Evolutionary conservation across 2,888 invertebrate species (phyloP).

Genomic region (Ormyrus thymus): DNA sequence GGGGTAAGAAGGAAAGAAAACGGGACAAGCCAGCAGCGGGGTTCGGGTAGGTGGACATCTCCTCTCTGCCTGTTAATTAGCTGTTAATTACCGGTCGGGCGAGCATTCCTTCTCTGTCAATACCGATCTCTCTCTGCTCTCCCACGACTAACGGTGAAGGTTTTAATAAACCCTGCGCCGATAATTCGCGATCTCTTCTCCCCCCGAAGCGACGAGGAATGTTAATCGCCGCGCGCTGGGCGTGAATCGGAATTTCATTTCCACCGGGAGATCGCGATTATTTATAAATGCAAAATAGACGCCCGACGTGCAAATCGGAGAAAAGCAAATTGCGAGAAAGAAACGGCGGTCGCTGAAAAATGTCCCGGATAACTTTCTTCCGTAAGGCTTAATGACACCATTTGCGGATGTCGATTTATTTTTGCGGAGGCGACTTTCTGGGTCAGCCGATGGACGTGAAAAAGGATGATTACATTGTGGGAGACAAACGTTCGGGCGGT

Average conservation of each 20-base stretch:
- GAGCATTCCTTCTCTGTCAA: conserved; percentile 42
- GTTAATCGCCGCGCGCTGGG: conserved; percentile 60
- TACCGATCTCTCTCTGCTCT: conserved; percentile 29
- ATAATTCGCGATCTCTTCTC: conserved; percentile 56
- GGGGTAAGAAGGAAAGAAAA: conserved; percentile 4
- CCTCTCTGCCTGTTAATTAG: conserved; percentile 53
- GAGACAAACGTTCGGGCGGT: neutral
- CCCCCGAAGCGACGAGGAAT: conserved; percentile 63
- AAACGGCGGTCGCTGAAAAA: conserved; percentile 39
- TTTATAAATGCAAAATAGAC: conserved; percentile 54
- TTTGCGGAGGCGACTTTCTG: conserved; percentile 4
- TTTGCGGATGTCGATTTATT: conserved; percentile 31
- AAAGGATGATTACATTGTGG: conserved; percentile 32
- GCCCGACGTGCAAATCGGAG: conserved; percentile 5
- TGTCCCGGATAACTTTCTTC: conserved; percentile 22
- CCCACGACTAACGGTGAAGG: conserved; percentile 50
- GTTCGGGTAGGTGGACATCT: conserved; percentile 47
- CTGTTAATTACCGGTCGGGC: conserved; percentile 49
- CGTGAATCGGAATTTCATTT: conserved; percentile 58
- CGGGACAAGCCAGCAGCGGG: neutral
- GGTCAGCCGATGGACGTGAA: conserved; percentile 34
- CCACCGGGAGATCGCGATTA: conserved; percentile 28
- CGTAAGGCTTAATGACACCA: conserved; percentile 21
- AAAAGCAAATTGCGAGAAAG: conserved; percentile 32
- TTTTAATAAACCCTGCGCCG: conserved; percentile 45